Evolutionary conservation across 2,888 invertebrate species (phyloP).

Genomic region (Eledona agricola): DNA sequence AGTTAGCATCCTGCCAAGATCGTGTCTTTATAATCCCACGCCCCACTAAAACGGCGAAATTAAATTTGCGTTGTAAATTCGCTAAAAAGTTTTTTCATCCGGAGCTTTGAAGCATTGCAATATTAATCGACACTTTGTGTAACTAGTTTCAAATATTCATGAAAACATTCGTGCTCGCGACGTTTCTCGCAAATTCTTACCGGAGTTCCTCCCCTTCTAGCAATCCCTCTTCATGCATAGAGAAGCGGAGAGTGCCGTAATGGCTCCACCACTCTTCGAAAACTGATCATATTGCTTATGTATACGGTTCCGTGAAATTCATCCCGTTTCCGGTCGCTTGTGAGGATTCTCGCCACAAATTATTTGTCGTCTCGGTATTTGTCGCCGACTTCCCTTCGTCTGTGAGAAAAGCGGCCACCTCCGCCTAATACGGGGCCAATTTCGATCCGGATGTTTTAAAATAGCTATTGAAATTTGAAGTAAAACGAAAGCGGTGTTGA

Average conservation of each 20-base stretch:
- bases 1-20: constrained; percentile 27
- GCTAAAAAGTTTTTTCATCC: constrained; percentile 19
- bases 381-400: constrained; percentile 11
- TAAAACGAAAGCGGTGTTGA: constrained; percentile 33
- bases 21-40: background rate
- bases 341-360: constrained; percentile 32
- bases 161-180: constrained; percentile 36
- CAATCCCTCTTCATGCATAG: constrained; percentile 44
- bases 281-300: constrained; percentile 40
- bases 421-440: too few species aligned
- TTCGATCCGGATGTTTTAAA: constrained; percentile 11
- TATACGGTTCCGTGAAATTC: constrained; percentile 35
- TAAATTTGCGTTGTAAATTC: constrained; percentile 23
- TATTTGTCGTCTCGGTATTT: constrained; percentile 9
- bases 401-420: too few species aligned
- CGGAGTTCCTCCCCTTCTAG: constrained; percentile 35
- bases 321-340: constrained; percentile 27
- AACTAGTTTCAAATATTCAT: constrained; percentile 48
- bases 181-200: constrained; percentile 34
- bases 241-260: constrained; percentile 39
- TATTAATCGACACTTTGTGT: constrained; percentile 47
- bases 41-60: background rate
- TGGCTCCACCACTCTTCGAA: constrained; percentile 38
- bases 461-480: constrained; percentile 25
- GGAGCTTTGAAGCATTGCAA: constrained; percentile 26